Evolutionary conservation across 1,140 invertebrate genomes (phyloP), one percentile per base, ranked within the genome.

Genomic region (Coboldia fuscipes): DNA sequence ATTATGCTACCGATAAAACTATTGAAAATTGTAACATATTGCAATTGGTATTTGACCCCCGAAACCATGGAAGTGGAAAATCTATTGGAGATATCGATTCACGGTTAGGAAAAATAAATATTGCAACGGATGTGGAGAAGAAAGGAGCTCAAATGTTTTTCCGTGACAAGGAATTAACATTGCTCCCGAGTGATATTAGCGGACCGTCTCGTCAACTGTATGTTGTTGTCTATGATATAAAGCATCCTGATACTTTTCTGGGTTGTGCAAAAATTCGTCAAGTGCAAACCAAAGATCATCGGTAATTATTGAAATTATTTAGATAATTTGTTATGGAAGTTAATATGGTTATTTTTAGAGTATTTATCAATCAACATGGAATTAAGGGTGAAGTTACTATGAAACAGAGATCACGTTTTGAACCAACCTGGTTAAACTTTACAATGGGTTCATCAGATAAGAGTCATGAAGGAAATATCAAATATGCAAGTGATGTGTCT

Each of bases 1-100:
- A 86, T 42, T 63, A 70, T 3, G 70, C 74, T 37, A 71, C 70
- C 43, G 75, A 76, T 52, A 65, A 60, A 38, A 60, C 66, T 32
- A 69, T 71, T 44, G 65, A 68, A 29, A 74, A 79, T 41, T 90
- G 85, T 50, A 79, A 88, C 51, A 76, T 77, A 36, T 58, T 90
- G 0, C 80, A 88, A 54, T 58, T 75, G 14, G 65, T 92, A 0
- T 89, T 85, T 43, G 81, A 90, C 61, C 83, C 83, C 1, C 67
- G 77, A 35, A 72, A 74, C 37, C 57, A 60, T 23, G 75, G 77
- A 0, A 56, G 65, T 14, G 67, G 67, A 0, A 66, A 69, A 51
- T 68, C 71, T 27, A 70, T 83, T 3, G 88, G 86, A 2, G 84
- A 92, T 49, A 53, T 94, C 36, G 76, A 81, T 32, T 50, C 55